phyloP scores from a whole-genome alignment of 2,113 vertebrate genomes.

The Tetrax tetrax region DNA sequence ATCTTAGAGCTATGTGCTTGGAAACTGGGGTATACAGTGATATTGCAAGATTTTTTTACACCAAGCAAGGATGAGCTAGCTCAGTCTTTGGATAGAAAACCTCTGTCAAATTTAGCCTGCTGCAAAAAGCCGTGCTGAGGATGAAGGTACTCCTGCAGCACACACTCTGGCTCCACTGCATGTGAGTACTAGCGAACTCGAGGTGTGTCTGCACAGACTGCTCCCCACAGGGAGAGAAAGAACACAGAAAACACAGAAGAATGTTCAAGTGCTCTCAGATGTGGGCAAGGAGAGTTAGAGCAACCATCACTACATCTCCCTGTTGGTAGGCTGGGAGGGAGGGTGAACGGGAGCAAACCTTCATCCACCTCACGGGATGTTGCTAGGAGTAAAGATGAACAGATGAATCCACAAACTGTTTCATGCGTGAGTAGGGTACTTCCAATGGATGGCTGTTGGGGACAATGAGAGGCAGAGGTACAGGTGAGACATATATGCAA shows the following conservation, averaged over 20 bases:
- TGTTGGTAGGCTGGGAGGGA: neutral
- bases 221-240: neutral
- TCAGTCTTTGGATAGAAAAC: neutral
- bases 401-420: too few species aligned
- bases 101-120: neutral
- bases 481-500: neutral
- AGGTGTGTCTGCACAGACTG: neutral
- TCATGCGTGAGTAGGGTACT: neutral
- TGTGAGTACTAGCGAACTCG: fast-evolving
- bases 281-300: neutral
- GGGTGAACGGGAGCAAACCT: neutral
- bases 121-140: neutral
- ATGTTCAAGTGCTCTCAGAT: neutral
- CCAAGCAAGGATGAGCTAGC: neutral
- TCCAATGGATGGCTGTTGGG: neutral
- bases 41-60: neutral
- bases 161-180: neutral
- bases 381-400: neutral
- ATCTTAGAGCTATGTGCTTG: neutral
- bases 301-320: neutral
- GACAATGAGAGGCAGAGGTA: neutral
- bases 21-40: neutral
- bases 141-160: neutral
- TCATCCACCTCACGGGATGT: neutral
- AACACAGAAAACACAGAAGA: neutral